Evolutionary conservation across 2,888 invertebrate genomes (phyloP).

Genomic region (Drosophila cyrtoloma): DNA sequence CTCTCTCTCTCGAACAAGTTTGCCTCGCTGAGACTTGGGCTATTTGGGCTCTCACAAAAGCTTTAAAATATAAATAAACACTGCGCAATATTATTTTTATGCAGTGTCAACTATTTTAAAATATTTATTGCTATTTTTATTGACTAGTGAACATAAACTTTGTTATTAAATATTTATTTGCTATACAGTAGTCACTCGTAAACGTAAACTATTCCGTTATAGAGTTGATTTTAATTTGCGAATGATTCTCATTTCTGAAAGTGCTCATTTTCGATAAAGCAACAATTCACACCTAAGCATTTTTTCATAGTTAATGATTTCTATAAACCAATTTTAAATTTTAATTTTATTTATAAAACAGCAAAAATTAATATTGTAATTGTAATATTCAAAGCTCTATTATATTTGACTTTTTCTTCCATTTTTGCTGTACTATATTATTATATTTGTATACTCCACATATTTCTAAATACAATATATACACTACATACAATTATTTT

Average conservation of each 20-base stretch:
- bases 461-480: not conserved
- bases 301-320: not conserved
- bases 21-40: not conserved
- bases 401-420: not conserved
- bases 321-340: not conserved
- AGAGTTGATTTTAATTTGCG: not conserved
- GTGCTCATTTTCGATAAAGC: not conserved
- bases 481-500: not conserved
- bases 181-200: not conserved
- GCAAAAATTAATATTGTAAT: not conserved
- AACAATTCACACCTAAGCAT: not conserved
- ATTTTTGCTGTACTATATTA: not conserved
- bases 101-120: constrained; percentile 11
- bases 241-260: not conserved
- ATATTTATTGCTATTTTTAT: not conserved
- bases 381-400: no score
- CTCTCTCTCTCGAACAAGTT: constrained; percentile 19
- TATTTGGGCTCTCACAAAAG: constrained; percentile 6
- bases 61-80: constrained; percentile 5
- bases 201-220: not conserved
- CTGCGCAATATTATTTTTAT: constrained; percentile 29
- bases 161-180: not conserved
- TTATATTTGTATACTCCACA: not conserved
- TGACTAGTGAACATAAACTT: constrained; percentile 5
- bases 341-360: not conserved